A percentile compares a stretch with the other conserved stretches of the same genome.
phyloP scores from a whole-genome alignment of 2,797 vertebrate species.

The Vespertilio murinus region DNA sequence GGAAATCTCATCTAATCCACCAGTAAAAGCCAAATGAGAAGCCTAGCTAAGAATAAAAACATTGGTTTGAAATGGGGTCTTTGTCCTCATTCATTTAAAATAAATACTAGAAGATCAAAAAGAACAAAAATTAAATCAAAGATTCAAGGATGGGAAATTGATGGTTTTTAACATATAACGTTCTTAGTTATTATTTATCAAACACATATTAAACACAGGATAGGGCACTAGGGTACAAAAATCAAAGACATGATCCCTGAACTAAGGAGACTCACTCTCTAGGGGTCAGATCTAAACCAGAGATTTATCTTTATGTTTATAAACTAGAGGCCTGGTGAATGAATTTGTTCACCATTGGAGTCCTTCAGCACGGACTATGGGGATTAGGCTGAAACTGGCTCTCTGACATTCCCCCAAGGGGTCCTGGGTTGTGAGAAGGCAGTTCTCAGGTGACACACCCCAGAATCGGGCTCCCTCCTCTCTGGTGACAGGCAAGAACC shows the following conservation, averaged over 20 bases:
- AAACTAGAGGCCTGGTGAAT: neutral
- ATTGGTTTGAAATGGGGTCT: neutral
- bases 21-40: neutral
- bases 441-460: no score
- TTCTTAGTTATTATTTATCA: constrained; percentile 28
- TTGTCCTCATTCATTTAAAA: neutral
- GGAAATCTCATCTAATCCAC: neutral
- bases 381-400: no score
- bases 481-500: no score
- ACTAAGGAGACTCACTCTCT: neutral
- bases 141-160: neutral
- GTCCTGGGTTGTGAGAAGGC: no score
- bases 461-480: no score
- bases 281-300: neutral
- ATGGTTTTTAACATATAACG: neutral
- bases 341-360: no score
- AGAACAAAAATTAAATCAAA: neutral
- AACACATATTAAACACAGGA: neutral
- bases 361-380: no score
- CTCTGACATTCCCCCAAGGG: no score
- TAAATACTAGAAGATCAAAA: neutral
- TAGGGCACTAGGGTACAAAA: neutral
- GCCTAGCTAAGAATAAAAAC: neutral
- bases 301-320: neutral
- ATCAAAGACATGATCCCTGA: neutral